Evolutionary conservation across 2,888 invertebrate genomes (phyloP).

Genomic region (Phytoseiulus persimilis): DNA sequence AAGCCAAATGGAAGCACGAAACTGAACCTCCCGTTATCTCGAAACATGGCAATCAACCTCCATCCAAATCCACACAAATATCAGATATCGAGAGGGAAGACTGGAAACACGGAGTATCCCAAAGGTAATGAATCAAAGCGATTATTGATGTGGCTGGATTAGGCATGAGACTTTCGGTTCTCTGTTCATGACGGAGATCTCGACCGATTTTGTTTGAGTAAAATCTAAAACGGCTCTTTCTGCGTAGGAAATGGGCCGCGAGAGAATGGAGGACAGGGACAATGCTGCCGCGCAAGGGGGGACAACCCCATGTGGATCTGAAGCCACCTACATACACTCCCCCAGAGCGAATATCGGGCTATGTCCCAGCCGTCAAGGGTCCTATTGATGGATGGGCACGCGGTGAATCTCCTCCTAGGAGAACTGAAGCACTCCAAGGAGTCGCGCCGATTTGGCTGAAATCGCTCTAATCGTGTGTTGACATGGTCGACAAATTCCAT

Average conservation of each 20-base stretch:
- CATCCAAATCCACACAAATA: not conserved
- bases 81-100: not conserved
- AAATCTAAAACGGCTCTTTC: too few species aligned
- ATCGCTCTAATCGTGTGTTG: not conserved
- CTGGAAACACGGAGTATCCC: not conserved
- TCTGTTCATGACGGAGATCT: too few species aligned
- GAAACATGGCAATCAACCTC: not conserved
- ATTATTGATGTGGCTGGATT: too few species aligned
- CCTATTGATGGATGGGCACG: not conserved
- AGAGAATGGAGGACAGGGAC: not conserved
- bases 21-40: not conserved
- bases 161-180: too few species aligned
- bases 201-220: too few species aligned
- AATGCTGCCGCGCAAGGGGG: not conserved
- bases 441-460: not conserved
- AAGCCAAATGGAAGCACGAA: not conserved
- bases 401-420: not conserved
- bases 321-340: not conserved
- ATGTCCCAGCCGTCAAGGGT: not conserved
- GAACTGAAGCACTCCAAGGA: not conserved
- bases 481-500: not conserved
- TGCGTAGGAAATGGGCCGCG: too few species aligned
- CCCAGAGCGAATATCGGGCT: not conserved
- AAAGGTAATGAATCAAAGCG: not conserved
- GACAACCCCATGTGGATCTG: not conserved